Evolutionary conservation across 2,113 vertebrate species (phyloP).

Genomic region (Marmota monax): DNA sequence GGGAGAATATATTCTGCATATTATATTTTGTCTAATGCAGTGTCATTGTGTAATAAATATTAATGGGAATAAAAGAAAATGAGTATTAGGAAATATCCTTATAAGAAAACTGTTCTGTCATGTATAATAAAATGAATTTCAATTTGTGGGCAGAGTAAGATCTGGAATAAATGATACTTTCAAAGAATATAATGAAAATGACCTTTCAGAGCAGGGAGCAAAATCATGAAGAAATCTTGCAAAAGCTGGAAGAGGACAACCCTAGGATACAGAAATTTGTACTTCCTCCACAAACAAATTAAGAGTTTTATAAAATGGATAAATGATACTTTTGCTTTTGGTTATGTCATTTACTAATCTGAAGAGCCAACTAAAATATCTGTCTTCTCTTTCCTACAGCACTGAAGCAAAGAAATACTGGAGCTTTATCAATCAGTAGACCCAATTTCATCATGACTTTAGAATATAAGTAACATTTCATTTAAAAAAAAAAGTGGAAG

Average conservation of each 20-base stretch:
- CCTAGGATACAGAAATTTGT: background rate
- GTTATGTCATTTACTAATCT: background rate
- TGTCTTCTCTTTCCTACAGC: background rate
- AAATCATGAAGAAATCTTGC: conserved; percentile 18
- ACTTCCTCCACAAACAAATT: background rate
- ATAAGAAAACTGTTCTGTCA: background rate
- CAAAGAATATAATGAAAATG: background rate
- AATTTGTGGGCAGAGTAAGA: background rate
- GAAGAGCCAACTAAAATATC: conserved; percentile 52
- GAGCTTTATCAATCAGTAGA: background rate
- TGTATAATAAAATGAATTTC: conserved; percentile 12
- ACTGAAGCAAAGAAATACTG: conserved; percentile 49
- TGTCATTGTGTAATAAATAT: conserved; percentile 27
- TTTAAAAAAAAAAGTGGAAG: conserved; percentile 44
- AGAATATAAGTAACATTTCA: conserved; percentile 51
- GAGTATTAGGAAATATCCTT: background rate
- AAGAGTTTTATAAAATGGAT: background rate
- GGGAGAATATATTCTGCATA: background rate
- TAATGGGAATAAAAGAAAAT: conserved; percentile 46
- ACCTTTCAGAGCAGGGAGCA: background rate
- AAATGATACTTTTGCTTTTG: background rate
- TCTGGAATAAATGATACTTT: background rate
- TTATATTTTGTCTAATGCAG: background rate
- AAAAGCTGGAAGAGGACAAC: background rate
- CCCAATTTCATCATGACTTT: background rate